phyloP scores from a whole-genome alignment of 2,888 invertebrate genomes.

The Ichneumon xanthorius region DNA sequence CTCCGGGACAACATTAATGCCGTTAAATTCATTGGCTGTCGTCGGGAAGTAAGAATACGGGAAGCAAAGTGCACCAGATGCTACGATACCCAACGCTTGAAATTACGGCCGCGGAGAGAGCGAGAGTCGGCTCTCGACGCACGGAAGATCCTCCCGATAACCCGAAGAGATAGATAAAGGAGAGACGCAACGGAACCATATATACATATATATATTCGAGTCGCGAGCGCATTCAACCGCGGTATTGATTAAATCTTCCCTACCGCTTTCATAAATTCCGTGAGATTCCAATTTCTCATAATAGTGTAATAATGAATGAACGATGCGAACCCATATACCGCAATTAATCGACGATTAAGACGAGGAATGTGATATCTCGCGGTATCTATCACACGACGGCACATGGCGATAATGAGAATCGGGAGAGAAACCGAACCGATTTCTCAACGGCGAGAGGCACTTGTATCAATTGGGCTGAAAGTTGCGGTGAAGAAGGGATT shows the following conservation, averaged over 20 bases:
- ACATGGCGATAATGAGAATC: background rate
- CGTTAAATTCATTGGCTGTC: conserved; percentile 50
- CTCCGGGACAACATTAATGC: conserved; percentile 47
- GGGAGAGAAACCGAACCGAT: no score
- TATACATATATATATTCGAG: background rate
- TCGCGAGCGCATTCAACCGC: background rate
- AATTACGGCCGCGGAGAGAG: conserved; percentile 36
- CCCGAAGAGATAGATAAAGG: conserved; percentile 2
- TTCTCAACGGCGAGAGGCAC: background rate
- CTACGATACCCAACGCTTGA: conserved; percentile 32
- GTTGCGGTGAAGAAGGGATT: background rate
- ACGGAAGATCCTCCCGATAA: conserved; percentile 34
- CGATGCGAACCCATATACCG: background rate
- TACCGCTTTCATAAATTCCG: conserved; percentile 10
- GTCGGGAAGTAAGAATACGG: background rate
- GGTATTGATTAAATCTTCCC: conserved; percentile 1
- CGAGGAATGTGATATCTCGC: background rate
- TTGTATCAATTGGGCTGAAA: background rate
- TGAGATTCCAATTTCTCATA: background rate
- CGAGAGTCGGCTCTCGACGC: background rate
- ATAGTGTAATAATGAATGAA: conserved; percentile 27
- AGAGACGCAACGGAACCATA: background rate
- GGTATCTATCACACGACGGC: background rate
- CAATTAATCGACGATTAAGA: conserved; percentile 12
- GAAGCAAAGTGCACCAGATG: conserved; percentile 41